phyloP scores from a whole-genome alignment of 1,140 invertebrate species.

The Panagrolaimus sp. region DNA sequence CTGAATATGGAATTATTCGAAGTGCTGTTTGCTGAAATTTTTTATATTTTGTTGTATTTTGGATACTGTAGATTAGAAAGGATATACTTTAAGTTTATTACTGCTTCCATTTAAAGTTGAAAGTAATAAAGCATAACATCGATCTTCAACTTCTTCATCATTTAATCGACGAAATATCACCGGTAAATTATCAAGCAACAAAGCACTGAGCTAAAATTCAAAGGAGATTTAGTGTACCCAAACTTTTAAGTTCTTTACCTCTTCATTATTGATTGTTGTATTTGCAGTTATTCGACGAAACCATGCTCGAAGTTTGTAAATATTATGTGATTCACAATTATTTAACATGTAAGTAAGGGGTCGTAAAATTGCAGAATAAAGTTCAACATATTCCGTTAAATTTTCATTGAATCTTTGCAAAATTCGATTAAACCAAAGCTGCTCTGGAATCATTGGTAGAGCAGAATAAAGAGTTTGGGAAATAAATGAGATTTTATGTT shows the following conservation, averaged over 20 bases:
- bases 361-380: conserved; percentile 46
- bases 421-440: conserved; percentile 52
- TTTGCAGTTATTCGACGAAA: conserved; percentile 49
- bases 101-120: conserved; percentile 5
- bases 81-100: background rate
- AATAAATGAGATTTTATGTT: conserved; percentile 49
- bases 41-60: too few species aligned
- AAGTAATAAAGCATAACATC: conserved; percentile 39
- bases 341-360: conserved; percentile 53
- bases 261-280: conserved; percentile 25
- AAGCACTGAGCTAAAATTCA: conserved; percentile 27
- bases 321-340: conserved; percentile 56
- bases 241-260: background rate
- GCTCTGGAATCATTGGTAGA: conserved; percentile 52
- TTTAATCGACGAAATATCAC: conserved; percentile 42
- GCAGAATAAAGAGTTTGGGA: conserved; percentile 42
- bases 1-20: conserved; percentile 43
- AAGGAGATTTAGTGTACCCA: background rate
- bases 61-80: too few species aligned
- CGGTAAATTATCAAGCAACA: conserved; percentile 41
- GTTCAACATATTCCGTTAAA: conserved; percentile 43
- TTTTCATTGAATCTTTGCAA: conserved; percentile 55
- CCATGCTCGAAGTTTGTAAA: conserved; percentile 53
- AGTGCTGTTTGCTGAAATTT: conserved; percentile 46
- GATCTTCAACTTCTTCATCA: conserved; percentile 46